These are phyloP conservation scores for Melitaea cinxia DNA, from an alignment of 1,140 invertebrate genomes.

Conservation along the genomic window DNA sequence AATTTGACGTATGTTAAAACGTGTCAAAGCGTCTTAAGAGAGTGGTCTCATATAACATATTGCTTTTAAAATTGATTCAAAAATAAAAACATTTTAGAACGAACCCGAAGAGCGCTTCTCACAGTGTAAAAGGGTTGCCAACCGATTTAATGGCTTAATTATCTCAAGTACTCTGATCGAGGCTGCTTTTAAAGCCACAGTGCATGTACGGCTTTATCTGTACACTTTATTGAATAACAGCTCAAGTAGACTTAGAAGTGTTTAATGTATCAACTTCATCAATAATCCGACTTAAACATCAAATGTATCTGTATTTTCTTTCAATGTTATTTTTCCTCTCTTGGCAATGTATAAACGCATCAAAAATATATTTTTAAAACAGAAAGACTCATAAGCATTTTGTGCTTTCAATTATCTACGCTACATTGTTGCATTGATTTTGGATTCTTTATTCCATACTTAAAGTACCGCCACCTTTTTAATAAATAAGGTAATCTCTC, in stretches of 20 bases:
- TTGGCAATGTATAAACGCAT: no score
- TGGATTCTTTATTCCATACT: neutral
- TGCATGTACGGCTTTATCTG: constrained; percentile 58
- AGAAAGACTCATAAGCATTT: neutral
- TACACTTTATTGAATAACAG: constrained; percentile 48
- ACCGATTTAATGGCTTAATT: constrained; percentile 77
- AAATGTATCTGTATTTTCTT: neutral
- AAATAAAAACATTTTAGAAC: constrained; percentile 63
- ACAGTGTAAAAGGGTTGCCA: constrained; percentile 70
- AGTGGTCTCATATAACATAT: constrained; percentile 51
- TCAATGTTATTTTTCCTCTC: neutral
- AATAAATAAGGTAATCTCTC: constrained; percentile 78
- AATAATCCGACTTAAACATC: constrained; percentile 9
- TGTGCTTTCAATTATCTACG: no score
- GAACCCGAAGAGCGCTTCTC: constrained; percentile 55
- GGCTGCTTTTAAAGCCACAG: constrained; percentile 52
- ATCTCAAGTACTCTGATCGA: constrained; percentile 70
- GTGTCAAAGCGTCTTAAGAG: constrained; percentile 45
- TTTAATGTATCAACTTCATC: constrained; percentile 26
- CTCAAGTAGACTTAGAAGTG: constrained; percentile 33
- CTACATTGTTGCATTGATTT: neutral
- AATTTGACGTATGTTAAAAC: constrained; percentile 14
- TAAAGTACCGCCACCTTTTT: constrained; percentile 56
- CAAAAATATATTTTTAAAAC: neutral
- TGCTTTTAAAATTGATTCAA: constrained; percentile 57